A percentile compares a stretch with the other conserved stretches of the same genome.
phyloP scores from a whole-genome alignment of 1,140 invertebrate genomes.

The Vanessa atalanta region DNA sequence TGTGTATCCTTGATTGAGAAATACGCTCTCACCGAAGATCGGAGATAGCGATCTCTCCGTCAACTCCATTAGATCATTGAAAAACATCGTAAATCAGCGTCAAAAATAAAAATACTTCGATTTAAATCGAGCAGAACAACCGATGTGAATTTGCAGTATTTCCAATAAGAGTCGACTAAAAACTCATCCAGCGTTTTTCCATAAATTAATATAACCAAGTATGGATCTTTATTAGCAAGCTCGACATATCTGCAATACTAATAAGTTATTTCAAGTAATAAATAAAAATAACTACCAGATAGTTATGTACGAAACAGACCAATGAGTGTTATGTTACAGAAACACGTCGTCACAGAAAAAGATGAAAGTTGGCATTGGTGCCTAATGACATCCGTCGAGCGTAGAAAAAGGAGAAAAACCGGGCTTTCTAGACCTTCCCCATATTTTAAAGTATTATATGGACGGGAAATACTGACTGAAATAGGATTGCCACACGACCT shows the following conservation, averaged over 20 bases:
- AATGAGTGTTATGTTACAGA: constrained; percentile 16
- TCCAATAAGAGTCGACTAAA: background rate
- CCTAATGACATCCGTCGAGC: constrained; percentile 35
- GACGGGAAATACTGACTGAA: constrained; percentile 8
- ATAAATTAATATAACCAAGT: constrained; percentile 2
- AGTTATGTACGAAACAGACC: constrained; percentile 4
- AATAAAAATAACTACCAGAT: constrained; percentile 9
- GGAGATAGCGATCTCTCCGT: too few relatives aligned
- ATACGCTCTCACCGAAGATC: too few relatives aligned
- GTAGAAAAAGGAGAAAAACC: constrained; percentile 40
- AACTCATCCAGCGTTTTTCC: background rate
- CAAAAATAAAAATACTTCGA: too few relatives aligned
- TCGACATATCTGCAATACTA: background rate
- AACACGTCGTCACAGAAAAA: constrained; percentile 25
- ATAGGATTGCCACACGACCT: background rate
- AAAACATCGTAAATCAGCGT: too few relatives aligned
- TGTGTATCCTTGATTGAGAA: too few relatives aligned
- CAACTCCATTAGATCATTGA: too few relatives aligned
- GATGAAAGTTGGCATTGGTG: constrained; percentile 33
- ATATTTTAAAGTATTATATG: constrained; percentile 26
- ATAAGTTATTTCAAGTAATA: constrained; percentile 3
- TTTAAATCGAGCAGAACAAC: too few relatives aligned
- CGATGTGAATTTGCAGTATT: too few relatives aligned
- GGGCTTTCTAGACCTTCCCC: constrained; percentile 40
- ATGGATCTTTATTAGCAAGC: background rate